phyloP scores from a whole-genome alignment of 2,888 invertebrate species.

The Ormyrus labotus region DNA sequence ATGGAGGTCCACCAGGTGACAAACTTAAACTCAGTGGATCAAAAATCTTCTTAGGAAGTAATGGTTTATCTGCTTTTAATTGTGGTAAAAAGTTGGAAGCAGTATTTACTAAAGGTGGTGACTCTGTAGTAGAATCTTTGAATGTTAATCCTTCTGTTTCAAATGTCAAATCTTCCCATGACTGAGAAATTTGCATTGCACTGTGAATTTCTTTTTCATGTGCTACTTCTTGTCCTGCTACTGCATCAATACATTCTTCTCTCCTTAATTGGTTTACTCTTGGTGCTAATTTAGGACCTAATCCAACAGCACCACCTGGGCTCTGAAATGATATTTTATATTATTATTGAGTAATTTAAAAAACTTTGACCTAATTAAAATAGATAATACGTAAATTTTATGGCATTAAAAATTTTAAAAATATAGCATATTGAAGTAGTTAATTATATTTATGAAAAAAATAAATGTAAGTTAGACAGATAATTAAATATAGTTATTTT shows the following conservation, averaged over 20 bases:
- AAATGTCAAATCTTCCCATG: slow-evolving; percentile 93
- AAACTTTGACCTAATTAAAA: too few species aligned
- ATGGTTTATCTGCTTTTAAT: slow-evolving; percentile 66
- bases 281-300: slow-evolving; percentile 83
- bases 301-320: slow-evolving; percentile 71
- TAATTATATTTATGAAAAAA: background rate
- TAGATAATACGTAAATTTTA: too few species aligned
- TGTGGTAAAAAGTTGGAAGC: slow-evolving; percentile 60
- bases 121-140: slow-evolving; percentile 70
- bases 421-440: background rate
- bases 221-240: slow-evolving; percentile 90
- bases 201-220: slow-evolving; percentile 94
- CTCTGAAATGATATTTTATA: slow-evolving; percentile 66
- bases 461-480: background rate
- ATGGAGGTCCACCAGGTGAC: slow-evolving; percentile 75
- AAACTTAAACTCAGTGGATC: slow-evolving; percentile 75
- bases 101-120: slow-evolving; percentile 60
- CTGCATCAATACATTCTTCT: slow-evolving; percentile 90
- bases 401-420: slow-evolving; percentile 60
- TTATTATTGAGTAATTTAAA: too few species aligned
- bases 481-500: slow-evolving; percentile 1
- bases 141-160: slow-evolving; percentile 79
- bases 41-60: slow-evolving; percentile 69
- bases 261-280: slow-evolving; percentile 92
- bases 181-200: slow-evolving; percentile 95